Evolutionary conservation across 2,113 vertebrate genomes (phyloP).

Genomic region (Leiothrix lutea): DNA sequence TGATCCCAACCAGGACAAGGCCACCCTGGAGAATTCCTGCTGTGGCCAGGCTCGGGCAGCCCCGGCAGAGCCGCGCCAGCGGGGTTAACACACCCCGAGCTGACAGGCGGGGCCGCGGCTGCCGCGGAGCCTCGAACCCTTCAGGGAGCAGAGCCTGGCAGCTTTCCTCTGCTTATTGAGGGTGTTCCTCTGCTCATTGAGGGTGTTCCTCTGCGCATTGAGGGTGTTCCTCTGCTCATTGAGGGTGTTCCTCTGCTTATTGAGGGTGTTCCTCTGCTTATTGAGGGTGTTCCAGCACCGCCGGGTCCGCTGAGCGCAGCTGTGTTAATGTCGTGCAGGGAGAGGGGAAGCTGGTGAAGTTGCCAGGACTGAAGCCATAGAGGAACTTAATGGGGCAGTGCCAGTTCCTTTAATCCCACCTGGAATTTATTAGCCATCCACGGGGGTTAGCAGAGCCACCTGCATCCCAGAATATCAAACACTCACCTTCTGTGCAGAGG

Average conservation of each 20-base stretch:
- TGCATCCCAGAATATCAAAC: neutral
- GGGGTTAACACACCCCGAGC: neutral
- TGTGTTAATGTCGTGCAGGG: neutral
- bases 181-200: neutral
- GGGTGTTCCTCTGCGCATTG: neutral
- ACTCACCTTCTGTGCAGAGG: neutral
- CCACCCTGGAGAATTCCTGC: neutral
- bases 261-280: neutral
- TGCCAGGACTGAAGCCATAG: neutral
- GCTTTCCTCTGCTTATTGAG: neutral
- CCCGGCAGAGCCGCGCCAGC: neutral
- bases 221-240: neutral
- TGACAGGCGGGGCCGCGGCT: neutral
- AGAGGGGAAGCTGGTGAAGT: neutral
- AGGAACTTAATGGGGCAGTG: neutral
- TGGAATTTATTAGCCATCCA: neutral
- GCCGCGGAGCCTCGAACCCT: neutral
- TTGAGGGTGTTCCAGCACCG: neutral
- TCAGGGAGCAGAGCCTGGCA: neutral
- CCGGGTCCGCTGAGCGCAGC: neutral
- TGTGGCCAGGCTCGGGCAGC: neutral
- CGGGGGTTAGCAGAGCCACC: neutral
- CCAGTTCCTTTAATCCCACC: conserved; percentile 11
- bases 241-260: neutral
- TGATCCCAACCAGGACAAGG: neutral